Base-by-base conservation (phyloP, 2,888 invertebrate genomes). In the Cryptus viduatorius region DNA sequence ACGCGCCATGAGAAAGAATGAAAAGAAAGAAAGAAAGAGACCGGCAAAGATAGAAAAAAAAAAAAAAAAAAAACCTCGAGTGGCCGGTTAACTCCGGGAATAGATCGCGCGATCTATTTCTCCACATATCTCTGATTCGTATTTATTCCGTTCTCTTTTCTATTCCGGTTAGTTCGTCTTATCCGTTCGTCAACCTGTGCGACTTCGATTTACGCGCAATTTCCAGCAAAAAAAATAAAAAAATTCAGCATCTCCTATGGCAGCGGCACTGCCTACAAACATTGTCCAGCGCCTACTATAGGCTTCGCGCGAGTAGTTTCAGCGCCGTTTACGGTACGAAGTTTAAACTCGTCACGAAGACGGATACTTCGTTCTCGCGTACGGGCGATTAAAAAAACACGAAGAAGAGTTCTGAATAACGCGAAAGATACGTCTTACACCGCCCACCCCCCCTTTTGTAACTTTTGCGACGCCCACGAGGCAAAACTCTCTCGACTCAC, bases 401-500 rank as follows among this genome's bases (percentile, higher is more conserved):
- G 53, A n/a, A 19, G 56, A 14, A 59, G 19, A 19, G 59, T 19
- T 61, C 31, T 29, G 72, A 56, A 56, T 56, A 29, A 59, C 56
- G 48, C n/a, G 61, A 46, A 14, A 46, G 61, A 73, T 46, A 29
- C 31, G 61, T 61, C 59, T n/a, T 16, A 31, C 29, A 19, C 29
- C 46, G 59, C 56, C 59, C 67, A 56, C 73, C 48, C 75, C 84
- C 69, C 71, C 67, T 42, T 37, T 37, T 37, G 37, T 5, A 37
- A 78, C 59, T 61, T 31, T 29, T 31, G 24, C 71, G 64, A 77
- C 79, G 84, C 84, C 84, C 81, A 84, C 84, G 59, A 31, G n/a
- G 14, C n/a, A 12, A 48, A 42, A 78, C 78, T 78, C 77, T 77
- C 80, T 77, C 81, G 78, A 84, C 84, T 78, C 84, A 81, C 84